A percentile compares a stretch with the other conserved stretches of the same genome.
phyloP scores from a whole-genome alignment of 2,797 vertebrate species.

The Synanceia verrucosa region DNA sequence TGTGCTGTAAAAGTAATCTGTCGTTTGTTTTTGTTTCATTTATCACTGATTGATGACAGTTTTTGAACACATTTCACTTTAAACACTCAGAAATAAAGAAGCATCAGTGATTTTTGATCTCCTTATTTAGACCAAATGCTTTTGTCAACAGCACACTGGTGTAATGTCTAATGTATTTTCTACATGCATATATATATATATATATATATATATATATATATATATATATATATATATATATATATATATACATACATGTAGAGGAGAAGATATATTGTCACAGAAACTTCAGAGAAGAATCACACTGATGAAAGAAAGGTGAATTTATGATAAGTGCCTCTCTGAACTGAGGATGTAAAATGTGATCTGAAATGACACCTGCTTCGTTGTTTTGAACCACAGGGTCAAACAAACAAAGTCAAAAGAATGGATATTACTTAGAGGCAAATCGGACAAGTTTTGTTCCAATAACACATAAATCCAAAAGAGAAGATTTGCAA shows the following conservation, averaged over 20 bases:
- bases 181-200: slow-evolving; percentile 68
- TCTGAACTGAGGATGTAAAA: slow-evolving; percentile 67
- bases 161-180: slow-evolving; percentile 74
- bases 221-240: too few species aligned
- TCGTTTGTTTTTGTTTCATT: slow-evolving; percentile 4
- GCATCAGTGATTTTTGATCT: slow-evolving; percentile 32
- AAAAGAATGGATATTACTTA: slow-evolving; percentile 40
- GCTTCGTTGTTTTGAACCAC: slow-evolving; percentile 55
- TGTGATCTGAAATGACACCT: slow-evolving; percentile 64
- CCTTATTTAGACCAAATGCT: slow-evolving; percentile 60
- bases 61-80: slow-evolving; percentile 8
- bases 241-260: too few species aligned
- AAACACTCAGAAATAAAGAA: slow-evolving; percentile 8
- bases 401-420: slow-evolving; percentile 53
- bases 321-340: slow-evolving; percentile 70
- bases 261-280: too few species aligned
- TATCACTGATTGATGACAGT: slow-evolving; percentile 14
- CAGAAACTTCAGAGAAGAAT: slow-evolving; percentile 10
- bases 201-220: too few species aligned
- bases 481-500: slow-evolving; percentile 34
- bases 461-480: slow-evolving; percentile 49
- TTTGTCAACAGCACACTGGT: slow-evolving; percentile 47
- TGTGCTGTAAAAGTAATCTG: slow-evolving; percentile 21
- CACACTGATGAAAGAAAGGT: slow-evolving; percentile 49
- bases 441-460: slow-evolving; percentile 34